Conservation (phyloP, 2,113 vertebrate species). For the Phrynocephalus versicolor region DNA sequence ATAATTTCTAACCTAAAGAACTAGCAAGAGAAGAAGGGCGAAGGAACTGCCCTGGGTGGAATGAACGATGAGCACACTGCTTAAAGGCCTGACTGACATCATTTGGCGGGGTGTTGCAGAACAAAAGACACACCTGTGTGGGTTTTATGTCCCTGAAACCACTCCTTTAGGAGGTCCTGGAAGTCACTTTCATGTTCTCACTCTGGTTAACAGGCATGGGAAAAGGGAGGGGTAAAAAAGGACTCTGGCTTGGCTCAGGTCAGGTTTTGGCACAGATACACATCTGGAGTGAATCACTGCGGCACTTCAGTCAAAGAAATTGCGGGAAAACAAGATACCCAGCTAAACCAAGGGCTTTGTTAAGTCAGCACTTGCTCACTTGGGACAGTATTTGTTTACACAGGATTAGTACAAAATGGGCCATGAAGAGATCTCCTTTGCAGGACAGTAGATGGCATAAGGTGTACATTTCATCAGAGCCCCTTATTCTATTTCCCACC, state of each 20-base stretch:
- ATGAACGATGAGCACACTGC: neutral
- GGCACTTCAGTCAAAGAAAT: slow-evolving; percentile 26
- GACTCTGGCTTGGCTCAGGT: neutral
- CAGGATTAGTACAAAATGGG: neutral
- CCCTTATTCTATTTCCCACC: no score
- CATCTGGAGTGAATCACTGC: slow-evolving; percentile 45
- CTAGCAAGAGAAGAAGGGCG: neutral
- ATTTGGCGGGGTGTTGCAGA: neutral
- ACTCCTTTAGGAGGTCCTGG: neutral
- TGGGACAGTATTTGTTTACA: neutral
- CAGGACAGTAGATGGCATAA: neutral
- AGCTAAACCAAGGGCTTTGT: neutral
- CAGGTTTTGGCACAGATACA: neutral
- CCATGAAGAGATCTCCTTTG: neutral
- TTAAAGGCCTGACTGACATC: slow-evolving; percentile 10
- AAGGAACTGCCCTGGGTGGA: neutral
- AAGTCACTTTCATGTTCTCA: slow-evolving; percentile 25
- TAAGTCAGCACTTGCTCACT: slow-evolving; percentile 16
- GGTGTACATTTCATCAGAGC: neutral
- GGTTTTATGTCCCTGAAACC: slow-evolving; percentile 41
- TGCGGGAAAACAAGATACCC: neutral
- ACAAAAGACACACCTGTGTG: slow-evolving; percentile 32
- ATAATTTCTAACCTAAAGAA: neutral
- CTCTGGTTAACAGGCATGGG: slow-evolving; percentile 52
- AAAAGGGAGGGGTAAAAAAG: slow-evolving; percentile 23